These are phyloP conservation scores for Synodontis membranacea DNA, from an alignment of 2,113 vertebrate genomes.

Conservation along the genomic window DNA sequence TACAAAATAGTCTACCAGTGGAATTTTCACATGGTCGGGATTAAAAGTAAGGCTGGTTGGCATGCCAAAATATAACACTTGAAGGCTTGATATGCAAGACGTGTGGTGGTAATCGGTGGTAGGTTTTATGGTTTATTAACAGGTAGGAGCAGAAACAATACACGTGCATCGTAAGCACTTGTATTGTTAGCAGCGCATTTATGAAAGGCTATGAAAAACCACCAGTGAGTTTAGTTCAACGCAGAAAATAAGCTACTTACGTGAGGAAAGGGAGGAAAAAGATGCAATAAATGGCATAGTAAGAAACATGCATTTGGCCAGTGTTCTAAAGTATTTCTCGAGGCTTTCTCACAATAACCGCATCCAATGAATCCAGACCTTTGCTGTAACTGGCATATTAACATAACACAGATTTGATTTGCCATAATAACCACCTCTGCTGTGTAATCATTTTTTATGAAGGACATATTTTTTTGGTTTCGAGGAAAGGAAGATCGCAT, in stretches of 20 bases:
- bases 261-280: not conserved
- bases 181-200: not conserved
- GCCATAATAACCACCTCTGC: not conserved
- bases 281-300: too few relatives aligned
- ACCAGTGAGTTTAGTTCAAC: not conserved
- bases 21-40: not conserved
- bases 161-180: not conserved
- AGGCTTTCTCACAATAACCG: not conserved
- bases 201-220: not conserved
- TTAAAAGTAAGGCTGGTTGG: not conserved
- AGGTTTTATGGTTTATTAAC: not conserved
- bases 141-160: not conserved
- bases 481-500: not conserved
- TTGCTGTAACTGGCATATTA: not conserved
- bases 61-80: not conserved
- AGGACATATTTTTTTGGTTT: not conserved
- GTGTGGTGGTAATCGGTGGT: not conserved
- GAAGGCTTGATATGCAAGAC: not conserved
- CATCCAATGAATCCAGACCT: not conserved
- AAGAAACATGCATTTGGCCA: not conserved
- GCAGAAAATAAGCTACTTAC: not conserved
- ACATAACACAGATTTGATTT: not conserved
- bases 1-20: not conserved
- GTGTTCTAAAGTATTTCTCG: not conserved
- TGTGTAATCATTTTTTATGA: not conserved